Base-by-base conservation (phyloP, 2,797 vertebrate species). In the Diplodus sargus region DNA sequence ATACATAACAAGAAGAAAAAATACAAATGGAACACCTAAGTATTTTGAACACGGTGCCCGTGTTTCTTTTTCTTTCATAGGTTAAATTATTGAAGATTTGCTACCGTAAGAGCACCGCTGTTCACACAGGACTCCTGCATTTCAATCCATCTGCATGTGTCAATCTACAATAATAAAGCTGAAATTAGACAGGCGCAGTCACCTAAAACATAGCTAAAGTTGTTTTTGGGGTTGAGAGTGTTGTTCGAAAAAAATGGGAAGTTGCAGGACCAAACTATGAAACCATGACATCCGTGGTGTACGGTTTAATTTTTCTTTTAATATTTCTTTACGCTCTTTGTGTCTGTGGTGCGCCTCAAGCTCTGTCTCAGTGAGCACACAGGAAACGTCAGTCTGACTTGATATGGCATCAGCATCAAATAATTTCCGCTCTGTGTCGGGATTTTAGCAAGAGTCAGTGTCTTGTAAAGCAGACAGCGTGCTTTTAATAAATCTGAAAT, bases 401-500 rank as follows among this genome's bases (percentile, higher is more conserved):
- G 48, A 80, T 64, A 56, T 56, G 70, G 61, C 15, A 20, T 71
- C 78, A 47, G 68, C 80, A 54, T 85, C 87, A 84, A 68, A 89
- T 90, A 20, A 89, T 89, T 89, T 91, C 70, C 71, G 61, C 48
- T 68, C 76, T 78, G 67, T 65, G 74, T 76, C 78, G 77, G 86
- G 85, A 87, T 88, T 92, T 82, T 70, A 74, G 81, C 58, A 30
- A 63, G 68, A 78, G 84, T 70, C 73, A 12, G 49, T 76, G 81
- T 84, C 70, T 78, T 66, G 76, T 77, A 74, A 85, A 92, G 69
- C 64, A 79, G 64, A 82, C 75, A 42, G 79, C 47, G 45, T 75
- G 84, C 68, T 89, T 91, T 89, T 89, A 88, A 90, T 85, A 83
- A 84, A 87, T 79, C 67, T 48, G 74, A 85, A 70, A 84, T 81